Base-by-base conservation (phyloP, 2,888 invertebrate genomes). In the Parnassius orleans region DNA sequence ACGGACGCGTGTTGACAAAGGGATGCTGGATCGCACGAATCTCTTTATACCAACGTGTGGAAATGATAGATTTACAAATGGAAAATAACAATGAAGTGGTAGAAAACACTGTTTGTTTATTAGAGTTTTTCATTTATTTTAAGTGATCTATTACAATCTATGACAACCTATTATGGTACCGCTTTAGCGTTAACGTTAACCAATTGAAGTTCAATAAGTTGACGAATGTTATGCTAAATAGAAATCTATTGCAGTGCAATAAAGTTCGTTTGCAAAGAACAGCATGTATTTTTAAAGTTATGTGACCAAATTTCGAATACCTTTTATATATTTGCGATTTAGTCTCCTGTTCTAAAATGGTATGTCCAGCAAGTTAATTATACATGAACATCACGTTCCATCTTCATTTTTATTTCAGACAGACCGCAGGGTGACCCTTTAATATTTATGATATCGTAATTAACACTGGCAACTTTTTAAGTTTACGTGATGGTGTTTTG, bases 1-100 rank as follows among this genome's bases (percentile, higher is more conserved):
- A 63, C 57, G 63, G 63, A 68, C 63, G 66, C 66, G 59, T 65
- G 66, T 63, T 64, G 62, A 67, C 69, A 65, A 67, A 66, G 66
- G 67, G 65, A 62, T 68, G 53, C 52, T 57, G 64, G 61, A 60
- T 54, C 33, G 44, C 42, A 33, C 42, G 19, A 47, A 53, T 48
- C 42, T 42, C 10, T 44, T 51, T 55, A 14, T 44, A 14, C 11
- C 24, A 51, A 46, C 50, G 15, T 41, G 50, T 57, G 12, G 19
- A 43, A 57, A 50, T 47, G 46, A 44, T 14, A 50, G 7, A 57
- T 48, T 42, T 48, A 15, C 14, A 10, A 58, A 14, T 44, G 7
- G n/a, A 33, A 33, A 33, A 33, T 33, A 14, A 47, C 47, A 48
- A 12, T 33, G 11, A 46, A 12, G 46, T n/a, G 10, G n/a, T 11